Evolutionary conservation across 1,140 invertebrate genomes (phyloP).

Genomic region (Drosophila setifemur): DNA sequence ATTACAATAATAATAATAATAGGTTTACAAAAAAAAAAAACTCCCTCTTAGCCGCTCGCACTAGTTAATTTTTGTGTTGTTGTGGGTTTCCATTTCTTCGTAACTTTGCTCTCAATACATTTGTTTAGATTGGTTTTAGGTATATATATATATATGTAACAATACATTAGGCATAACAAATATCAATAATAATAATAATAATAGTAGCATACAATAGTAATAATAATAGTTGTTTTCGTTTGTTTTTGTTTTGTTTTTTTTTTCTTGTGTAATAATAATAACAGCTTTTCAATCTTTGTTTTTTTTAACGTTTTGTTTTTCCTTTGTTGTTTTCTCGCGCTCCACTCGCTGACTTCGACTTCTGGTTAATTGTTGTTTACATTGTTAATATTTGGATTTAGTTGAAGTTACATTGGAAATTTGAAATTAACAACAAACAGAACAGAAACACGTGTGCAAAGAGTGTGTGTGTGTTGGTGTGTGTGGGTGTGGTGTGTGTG

Average conservation of each 20-base stretch:
- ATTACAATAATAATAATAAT: conserved; percentile 17
- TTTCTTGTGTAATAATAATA: conserved; percentile 63
- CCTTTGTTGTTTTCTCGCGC: conserved; percentile 18
- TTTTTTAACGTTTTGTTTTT: conserved; percentile 13
- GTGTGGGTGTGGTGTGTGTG: background rate
- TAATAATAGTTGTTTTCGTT: conserved; percentile 73
- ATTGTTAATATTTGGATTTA: conserved; percentile 46
- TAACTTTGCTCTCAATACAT: conserved; percentile 45
- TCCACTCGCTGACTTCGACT: background rate
- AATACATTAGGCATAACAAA: conserved; percentile 81
- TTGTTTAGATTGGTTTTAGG: conserved; percentile 34
- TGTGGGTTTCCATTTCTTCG: conserved; percentile 6
- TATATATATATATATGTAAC: conserved; percentile 63
- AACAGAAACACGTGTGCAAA: conserved; percentile 7
- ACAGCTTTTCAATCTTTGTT: conserved; percentile 63
- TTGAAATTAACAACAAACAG: conserved; percentile 4
- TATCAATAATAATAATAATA: conserved; percentile 72
- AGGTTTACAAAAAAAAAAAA: conserved; percentile 17
- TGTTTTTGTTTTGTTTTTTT: no score
- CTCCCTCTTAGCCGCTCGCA: background rate
- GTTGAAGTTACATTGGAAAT: conserved; percentile 10
- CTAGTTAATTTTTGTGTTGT: conserved; percentile 6
- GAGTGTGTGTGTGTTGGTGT: background rate
- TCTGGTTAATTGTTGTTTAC: conserved; percentile 26
- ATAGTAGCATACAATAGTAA: conserved; percentile 63